Conservation (phyloP, 2,888 invertebrate genomes). For the Xestoiulus laeticollis region DNA sequence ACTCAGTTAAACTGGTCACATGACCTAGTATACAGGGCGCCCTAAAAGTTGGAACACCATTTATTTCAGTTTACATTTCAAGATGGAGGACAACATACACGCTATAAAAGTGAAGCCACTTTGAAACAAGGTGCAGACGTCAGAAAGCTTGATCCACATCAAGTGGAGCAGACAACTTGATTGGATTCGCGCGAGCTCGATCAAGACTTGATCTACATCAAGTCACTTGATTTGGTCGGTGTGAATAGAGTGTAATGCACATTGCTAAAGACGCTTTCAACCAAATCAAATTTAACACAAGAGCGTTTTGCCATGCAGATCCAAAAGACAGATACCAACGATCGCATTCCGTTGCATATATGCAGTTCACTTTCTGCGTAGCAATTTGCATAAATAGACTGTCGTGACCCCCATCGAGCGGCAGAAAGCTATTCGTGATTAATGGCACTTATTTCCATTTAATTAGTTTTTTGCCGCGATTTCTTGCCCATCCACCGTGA, state of each 20-base stretch:
- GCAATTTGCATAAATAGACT: constrained; percentile 6
- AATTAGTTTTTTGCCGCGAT: constrained; percentile 13
- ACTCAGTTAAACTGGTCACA: too few species aligned
- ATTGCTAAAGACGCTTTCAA: neutral
- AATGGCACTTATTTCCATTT: constrained; percentile 37
- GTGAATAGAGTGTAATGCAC: neutral
- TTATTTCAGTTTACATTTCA: too few species aligned
- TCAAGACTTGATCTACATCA: too few species aligned
- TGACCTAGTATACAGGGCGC: too few species aligned
- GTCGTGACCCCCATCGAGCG: neutral
- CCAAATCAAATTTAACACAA: neutral
- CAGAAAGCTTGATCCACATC: too few species aligned
- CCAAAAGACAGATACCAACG: neutral
- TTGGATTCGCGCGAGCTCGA: too few species aligned
- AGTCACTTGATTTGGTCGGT: neutral
- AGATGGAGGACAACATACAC: too few species aligned
- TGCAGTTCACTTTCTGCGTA: neutral
- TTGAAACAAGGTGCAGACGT: too few species aligned
- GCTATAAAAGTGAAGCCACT: too few species aligned
- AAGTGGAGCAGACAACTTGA: too few species aligned
- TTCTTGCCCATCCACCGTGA: neutral
- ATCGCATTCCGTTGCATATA: neutral
- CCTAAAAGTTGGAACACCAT: too few species aligned
- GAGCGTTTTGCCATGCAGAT: neutral
- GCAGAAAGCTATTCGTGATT: constrained; percentile 28